Percentiles rank a stretch among this genome's conserved stretches.
These are phyloP conservation scores for Caradrina kadenii DNA, from an alignment of 2,888 invertebrate species.

Conservation along the genomic window DNA sequence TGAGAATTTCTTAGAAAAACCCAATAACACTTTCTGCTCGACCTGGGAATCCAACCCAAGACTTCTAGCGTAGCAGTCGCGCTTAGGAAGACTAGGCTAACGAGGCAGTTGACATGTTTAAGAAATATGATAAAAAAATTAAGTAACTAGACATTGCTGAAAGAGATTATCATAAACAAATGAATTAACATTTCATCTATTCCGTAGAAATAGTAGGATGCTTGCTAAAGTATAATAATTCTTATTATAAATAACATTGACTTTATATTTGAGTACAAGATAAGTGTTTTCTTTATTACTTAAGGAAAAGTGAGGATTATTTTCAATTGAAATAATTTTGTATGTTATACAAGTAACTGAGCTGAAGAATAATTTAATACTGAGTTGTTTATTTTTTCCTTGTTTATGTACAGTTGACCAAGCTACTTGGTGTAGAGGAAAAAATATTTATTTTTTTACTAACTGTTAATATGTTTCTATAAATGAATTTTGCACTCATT, in stretches of 20 bases:
- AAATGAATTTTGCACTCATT: no score
- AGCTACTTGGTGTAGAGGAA: neutral
- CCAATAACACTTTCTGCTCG: no score
- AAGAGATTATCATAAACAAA: no score
- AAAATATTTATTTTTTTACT: no score
- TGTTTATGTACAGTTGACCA: neutral
- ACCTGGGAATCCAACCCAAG: no score
- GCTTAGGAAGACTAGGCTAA: no score
- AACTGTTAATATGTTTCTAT: no score
- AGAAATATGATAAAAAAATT: no score
- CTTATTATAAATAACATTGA: neutral
- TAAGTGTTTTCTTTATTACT: slow-evolving; percentile 13
- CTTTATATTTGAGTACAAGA: slow-evolving; percentile 14
- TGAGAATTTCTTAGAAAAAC: no score
- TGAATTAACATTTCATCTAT: neutral
- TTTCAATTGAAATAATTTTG: slow-evolving; percentile 1
- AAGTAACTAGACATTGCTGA: no score
- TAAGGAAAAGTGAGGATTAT: slow-evolving; percentile 6
- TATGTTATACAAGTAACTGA: neutral
- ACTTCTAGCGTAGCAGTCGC: no score
- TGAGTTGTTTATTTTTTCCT: neutral
- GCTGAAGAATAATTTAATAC: neutral
- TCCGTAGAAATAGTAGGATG: slow-evolving; percentile 6
- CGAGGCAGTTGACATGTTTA: no score
- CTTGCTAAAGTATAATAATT: neutral